phyloP scores from a whole-genome alignment of 2,113 vertebrate genomes.

The Rhombomys opimus region DNA sequence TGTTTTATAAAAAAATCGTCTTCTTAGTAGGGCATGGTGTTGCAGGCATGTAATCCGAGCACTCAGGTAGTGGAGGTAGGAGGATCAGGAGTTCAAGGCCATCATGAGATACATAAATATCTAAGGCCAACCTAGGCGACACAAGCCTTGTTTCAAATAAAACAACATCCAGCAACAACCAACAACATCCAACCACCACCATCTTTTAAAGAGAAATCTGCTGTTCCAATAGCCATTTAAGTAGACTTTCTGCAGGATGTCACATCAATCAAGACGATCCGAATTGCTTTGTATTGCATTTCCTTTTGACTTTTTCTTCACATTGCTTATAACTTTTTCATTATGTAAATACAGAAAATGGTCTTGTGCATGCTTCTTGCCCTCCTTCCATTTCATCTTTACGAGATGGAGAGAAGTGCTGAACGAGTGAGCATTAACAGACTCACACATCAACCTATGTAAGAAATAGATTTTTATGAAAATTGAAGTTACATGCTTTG shows the following conservation, averaged over 20 bases:
- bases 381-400: conserved; percentile 71
- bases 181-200: background rate
- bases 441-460: conserved; percentile 64
- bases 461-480: conserved; percentile 74
- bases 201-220: conserved; percentile 48
- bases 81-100: background rate
- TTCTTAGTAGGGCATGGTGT: background rate
- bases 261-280: conserved; percentile 23
- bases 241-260: conserved; percentile 50
- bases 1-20: background rate
- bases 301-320: conserved; percentile 60
- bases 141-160: background rate
- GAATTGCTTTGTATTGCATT: conserved; percentile 40
- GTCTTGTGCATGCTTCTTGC: conserved; percentile 56
- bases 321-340: conserved; percentile 62
- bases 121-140: background rate
- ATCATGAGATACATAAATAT: background rate
- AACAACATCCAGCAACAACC: background rate
- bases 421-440: conserved; percentile 72
- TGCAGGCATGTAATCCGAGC: background rate
- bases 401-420: conserved; percentile 61
- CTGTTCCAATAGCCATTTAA: conserved; percentile 52
- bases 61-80: background rate
- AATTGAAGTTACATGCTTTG: conserved; percentile 78
- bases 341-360: conserved; percentile 75